These are phyloP conservation scores for Lepisosteus oculatus DNA, from an alignment of 2,113 vertebrate genomes.

Conservation along the genomic window DNA sequence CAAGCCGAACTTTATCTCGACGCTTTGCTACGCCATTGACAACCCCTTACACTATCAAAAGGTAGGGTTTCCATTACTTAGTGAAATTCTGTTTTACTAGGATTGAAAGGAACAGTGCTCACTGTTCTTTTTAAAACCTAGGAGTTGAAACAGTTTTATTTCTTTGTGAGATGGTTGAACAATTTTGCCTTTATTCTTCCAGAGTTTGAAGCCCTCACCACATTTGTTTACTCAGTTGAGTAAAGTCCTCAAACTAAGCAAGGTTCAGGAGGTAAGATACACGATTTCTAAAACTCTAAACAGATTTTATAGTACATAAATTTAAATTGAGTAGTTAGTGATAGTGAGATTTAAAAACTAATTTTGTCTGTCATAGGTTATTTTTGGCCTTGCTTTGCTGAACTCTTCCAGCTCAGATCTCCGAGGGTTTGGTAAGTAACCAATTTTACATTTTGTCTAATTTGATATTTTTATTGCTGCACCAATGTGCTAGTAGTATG, in stretches of 20 bases:
- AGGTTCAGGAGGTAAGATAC: slow-evolving; percentile 89
- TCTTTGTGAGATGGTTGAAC: too few relatives aligned
- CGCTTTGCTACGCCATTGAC: slow-evolving; percentile 98
- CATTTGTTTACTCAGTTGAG: slow-evolving; percentile 96
- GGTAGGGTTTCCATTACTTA: slow-evolving; percentile 61
- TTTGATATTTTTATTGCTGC: too few relatives aligned
- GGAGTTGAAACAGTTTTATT: too few relatives aligned
- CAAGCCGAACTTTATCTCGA: slow-evolving; percentile 98
- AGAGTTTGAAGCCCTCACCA: slow-evolving; percentile 98
- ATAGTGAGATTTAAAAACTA: too few relatives aligned
- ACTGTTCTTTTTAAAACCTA: too few relatives aligned
- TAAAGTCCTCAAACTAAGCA: slow-evolving; percentile 99
- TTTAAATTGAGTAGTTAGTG: too few relatives aligned
- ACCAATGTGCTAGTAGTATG: too few relatives aligned
- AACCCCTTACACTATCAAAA: slow-evolving; percentile 99
- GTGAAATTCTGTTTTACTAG: too few relatives aligned
- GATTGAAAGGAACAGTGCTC: too few relatives aligned
- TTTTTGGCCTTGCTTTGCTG: slow-evolving; percentile 95
- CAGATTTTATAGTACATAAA: too few relatives aligned
- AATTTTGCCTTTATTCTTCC: slow-evolving; percentile 47
- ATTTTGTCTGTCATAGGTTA: slow-evolving; percentile 71
- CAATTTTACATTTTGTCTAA: too few relatives aligned
- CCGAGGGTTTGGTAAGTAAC: slow-evolving; percentile 87
- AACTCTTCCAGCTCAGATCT: slow-evolving; percentile 94
- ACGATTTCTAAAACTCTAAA: background rate